A percentile compares a stretch with the other conserved stretches of the same genome.
phyloP scores from a whole-genome alignment of 2,797 vertebrate species.

The Huso huso region DNA sequence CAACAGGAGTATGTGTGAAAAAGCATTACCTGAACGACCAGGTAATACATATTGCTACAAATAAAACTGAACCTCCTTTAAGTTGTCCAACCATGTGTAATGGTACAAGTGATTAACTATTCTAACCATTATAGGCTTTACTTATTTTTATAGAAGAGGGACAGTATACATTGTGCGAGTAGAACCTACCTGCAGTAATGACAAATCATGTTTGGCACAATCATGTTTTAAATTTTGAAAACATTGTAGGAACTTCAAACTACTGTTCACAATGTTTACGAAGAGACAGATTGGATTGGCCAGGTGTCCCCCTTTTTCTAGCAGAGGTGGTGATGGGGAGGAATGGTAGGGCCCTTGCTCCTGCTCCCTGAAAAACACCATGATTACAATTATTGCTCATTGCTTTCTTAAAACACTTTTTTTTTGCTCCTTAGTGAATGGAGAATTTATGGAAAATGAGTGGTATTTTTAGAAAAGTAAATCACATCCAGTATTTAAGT shows the following conservation, averaged over 20 bases:
- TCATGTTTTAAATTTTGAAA: not conserved
- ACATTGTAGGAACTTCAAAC: not conserved
- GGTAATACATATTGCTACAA: not conserved
- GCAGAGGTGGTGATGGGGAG: no score
- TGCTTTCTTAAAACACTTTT: no score
- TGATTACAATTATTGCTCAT: no score
- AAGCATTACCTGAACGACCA: not conserved
- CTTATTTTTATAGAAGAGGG: no score
- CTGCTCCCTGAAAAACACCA: no score
- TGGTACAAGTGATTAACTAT: no score
- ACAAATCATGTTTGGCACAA: not conserved
- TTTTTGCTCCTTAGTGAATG: no score
- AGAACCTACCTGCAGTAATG: not conserved
- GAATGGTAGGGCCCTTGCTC: no score
- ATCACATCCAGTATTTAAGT: no score
- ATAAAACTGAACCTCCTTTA: not conserved
- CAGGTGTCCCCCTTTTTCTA: not conserved
- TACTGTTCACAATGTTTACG: not conserved
- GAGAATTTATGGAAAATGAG: no score
- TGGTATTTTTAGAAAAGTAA: no score
- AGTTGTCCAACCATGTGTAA: not conserved
- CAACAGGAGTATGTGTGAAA: not conserved
- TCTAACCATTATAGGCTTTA: no score
- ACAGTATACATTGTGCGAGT: not conserved
- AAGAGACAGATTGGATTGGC: not conserved